These are phyloP conservation scores for Archilochus colubris DNA, from an alignment of 2,113 vertebrate species.

Conservation along the genomic window DNA sequence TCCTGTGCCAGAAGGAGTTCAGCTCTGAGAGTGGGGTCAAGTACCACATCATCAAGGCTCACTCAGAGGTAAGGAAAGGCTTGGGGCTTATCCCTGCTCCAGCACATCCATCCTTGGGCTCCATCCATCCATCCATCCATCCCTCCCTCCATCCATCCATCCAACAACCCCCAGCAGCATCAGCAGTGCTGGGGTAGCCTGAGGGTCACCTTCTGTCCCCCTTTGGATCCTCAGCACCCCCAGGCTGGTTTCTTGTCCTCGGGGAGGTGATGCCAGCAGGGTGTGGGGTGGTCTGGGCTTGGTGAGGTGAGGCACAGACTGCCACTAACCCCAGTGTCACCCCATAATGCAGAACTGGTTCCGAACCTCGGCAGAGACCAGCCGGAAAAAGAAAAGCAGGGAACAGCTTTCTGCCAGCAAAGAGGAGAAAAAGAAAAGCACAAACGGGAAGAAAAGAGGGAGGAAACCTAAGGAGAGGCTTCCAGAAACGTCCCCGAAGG, in stretches of 20 bases:
- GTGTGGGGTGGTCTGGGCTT: neutral
- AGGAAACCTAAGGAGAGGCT: constrained; percentile 91
- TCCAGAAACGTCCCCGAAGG: constrained; percentile 43
- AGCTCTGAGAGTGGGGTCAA: constrained; percentile 97
- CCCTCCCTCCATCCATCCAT: too few relatives aligned
- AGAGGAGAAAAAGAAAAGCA: constrained; percentile 80
- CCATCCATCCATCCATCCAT: neutral
- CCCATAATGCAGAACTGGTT: constrained; percentile 90
- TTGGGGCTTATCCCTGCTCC: neutral
- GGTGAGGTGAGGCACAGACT: neutral
- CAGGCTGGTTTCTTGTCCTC: neutral
- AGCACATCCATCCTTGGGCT: fast-evolving
- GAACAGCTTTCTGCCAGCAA: constrained; percentile 74
- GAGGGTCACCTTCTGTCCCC: neutral
- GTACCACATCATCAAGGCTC: constrained; percentile 98
- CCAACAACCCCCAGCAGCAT: neutral
- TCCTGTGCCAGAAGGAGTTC: constrained; percentile 97
- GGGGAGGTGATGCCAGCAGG: neutral
- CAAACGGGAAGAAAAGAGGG: constrained; percentile 87
- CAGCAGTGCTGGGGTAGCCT: neutral
- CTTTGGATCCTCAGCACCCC: neutral
- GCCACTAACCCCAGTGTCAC: neutral
- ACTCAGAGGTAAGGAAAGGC: constrained; percentile 87
- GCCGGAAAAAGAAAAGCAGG: constrained; percentile 81
- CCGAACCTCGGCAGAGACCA: constrained; percentile 83